phyloP scores from a whole-genome alignment of 2,888 invertebrate genomes.

The Hyposoter dolosus region DNA sequence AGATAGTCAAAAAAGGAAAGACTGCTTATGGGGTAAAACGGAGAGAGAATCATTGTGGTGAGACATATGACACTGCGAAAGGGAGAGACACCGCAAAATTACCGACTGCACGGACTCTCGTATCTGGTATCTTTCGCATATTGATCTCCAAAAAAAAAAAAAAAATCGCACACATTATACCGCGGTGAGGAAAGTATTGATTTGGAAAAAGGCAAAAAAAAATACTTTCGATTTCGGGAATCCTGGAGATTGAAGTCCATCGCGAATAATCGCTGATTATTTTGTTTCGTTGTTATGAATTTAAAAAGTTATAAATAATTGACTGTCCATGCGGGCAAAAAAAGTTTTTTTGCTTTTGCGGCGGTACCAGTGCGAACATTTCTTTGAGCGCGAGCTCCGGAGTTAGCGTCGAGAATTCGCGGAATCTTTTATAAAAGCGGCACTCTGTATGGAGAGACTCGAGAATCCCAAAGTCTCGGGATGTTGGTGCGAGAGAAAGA shows the following conservation, averaged over 20 bases:
- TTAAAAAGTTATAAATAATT: too few relatives aligned
- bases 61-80: constrained; percentile 63
- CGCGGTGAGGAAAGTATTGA: neutral
- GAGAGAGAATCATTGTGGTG: constrained; percentile 48
- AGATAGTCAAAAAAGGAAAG: constrained; percentile 9
- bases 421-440: constrained; percentile 68
- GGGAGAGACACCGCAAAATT: constrained; percentile 37
- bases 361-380: constrained; percentile 44
- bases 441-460: constrained; percentile 45
- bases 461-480: constrained; percentile 51
- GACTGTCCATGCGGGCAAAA: constrained; percentile 9
- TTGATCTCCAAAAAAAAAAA: constrained; percentile 22
- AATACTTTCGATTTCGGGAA: neutral
- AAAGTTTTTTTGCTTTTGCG: neutral
- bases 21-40: neutral
- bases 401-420: constrained; percentile 67
- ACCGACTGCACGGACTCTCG: constrained; percentile 33
- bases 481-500: constrained; percentile 27
- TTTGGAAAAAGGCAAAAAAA: neutral
- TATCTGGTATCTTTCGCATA: neutral
- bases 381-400: constrained; percentile 57
- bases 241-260: too few relatives aligned
- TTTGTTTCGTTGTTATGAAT: too few relatives aligned
- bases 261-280: neutral
- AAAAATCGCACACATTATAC: neutral